A percentile compares a stretch with the other conserved stretches of the same genome.
phyloP scores from a whole-genome alignment of 1,140 invertebrate species.

The Bombus cullumanus region DNA sequence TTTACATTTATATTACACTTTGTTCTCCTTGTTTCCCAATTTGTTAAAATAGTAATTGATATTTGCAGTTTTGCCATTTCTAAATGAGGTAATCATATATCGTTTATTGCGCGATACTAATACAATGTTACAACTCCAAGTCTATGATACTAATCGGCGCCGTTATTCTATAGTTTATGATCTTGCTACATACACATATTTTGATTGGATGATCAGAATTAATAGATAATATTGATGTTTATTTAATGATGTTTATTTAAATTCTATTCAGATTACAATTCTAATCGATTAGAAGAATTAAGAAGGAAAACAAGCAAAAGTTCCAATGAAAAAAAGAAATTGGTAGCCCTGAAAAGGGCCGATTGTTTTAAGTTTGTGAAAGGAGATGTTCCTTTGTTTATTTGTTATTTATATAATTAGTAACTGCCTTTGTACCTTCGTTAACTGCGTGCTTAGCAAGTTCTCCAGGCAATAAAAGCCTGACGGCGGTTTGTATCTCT shows the following conservation, averaged over 20 bases:
- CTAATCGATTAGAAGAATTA: not conserved
- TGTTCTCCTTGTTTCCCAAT: not conserved
- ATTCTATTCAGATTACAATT: too few relatives aligned
- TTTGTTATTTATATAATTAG: constrained; percentile 75
- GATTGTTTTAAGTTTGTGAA: not conserved
- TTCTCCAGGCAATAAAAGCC: constrained; percentile 75
- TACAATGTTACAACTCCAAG: too few relatives aligned
- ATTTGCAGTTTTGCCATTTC: not conserved
- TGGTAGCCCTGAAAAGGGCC: constrained; percentile 75
- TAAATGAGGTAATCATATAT: too few relatives aligned
- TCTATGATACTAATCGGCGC: too few relatives aligned
- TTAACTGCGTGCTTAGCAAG: constrained; percentile 71
- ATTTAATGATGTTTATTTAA: not conserved
- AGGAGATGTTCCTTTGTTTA: constrained; percentile 54
- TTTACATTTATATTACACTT: not conserved
- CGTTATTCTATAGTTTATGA: too few relatives aligned
- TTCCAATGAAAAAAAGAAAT: constrained; percentile 17
- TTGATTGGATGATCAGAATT: not conserved
- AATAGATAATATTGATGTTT: not conserved
- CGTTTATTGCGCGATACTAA: too few relatives aligned
- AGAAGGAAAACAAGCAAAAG: not conserved
- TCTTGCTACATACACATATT: too few relatives aligned
- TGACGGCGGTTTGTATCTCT: constrained; percentile 81
- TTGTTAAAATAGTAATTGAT: too few relatives aligned
- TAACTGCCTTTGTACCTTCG: constrained; percentile 63